Percentiles rank a stretch among this genome's conserved stretches.
Conservation (phyloP, 1,140 invertebrate genomes). For the Maniola jurtina region DNA sequence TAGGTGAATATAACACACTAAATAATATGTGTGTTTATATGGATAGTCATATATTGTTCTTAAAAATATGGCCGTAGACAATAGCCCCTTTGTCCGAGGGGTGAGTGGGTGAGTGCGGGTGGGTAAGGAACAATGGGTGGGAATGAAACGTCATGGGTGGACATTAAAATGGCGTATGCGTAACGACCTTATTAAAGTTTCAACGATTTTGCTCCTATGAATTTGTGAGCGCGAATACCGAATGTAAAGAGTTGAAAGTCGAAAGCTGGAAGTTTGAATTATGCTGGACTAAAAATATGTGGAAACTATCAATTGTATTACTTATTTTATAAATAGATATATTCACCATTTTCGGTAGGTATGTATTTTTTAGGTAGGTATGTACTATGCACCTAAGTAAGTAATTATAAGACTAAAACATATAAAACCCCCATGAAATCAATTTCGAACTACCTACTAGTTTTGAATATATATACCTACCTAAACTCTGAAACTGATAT, state of each 20-base stretch:
- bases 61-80: slow-evolving; percentile 24
- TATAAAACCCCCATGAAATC: no score
- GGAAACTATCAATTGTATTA: no score
- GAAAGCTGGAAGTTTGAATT: not conserved
- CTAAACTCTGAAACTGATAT: no score
- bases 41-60: slow-evolving; percentile 21
- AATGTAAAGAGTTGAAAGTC: not conserved
- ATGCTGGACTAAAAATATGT: no score
- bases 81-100: slow-evolving; percentile 27
- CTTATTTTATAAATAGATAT: no score
- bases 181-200: slow-evolving; percentile 28
- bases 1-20: no score
- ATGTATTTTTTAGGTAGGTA: no score
- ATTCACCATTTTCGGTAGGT: no score
- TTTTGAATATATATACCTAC: no score
- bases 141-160: slow-evolving; percentile 22
- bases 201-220: slow-evolving; percentile 14
- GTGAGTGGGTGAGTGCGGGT: slow-evolving; percentile 25
- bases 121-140: slow-evolving; percentile 20
- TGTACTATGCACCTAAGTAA: no score
- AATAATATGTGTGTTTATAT: slow-evolving; percentile 1
- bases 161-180: slow-evolving; percentile 32
- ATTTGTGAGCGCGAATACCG: slow-evolving; percentile 7
- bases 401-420: no score
- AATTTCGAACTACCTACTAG: no score